phyloP scores from a whole-genome alignment of 2,113 vertebrate genomes.

The Platichthys stellatus region DNA sequence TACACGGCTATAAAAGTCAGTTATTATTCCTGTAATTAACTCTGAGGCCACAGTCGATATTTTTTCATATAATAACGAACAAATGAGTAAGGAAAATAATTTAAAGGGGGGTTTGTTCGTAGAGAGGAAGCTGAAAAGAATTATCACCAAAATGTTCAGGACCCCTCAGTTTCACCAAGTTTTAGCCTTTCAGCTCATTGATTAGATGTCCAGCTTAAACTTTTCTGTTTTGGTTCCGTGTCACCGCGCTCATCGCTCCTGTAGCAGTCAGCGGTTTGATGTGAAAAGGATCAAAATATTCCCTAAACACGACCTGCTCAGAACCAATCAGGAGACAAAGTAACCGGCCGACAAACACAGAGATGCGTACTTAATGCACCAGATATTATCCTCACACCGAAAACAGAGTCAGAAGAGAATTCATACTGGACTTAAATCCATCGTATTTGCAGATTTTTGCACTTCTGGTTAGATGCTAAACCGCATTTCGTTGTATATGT shows the following conservation, averaged over 20 bases:
- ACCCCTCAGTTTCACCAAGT: background rate
- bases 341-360: too few relatives aligned
- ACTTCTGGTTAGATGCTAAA: too few relatives aligned
- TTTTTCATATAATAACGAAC: background rate
- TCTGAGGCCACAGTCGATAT: background rate
- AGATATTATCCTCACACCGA: background rate
- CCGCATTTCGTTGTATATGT: too few relatives aligned
- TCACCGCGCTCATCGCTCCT: background rate
- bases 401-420: background rate
- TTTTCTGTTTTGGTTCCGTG: background rate
- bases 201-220: background rate
- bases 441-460: too few relatives aligned
- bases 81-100: background rate
- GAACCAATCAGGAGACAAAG: background rate
- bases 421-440: too few relatives aligned
- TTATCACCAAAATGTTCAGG: background rate
- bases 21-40: slow-evolving; percentile 2
- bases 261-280: background rate
- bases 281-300: too few relatives aligned
- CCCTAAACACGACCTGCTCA: background rate
- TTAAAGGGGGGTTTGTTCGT: too few relatives aligned
- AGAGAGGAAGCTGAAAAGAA: background rate
- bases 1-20: background rate
- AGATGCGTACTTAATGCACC: too few relatives aligned
- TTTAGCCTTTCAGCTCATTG: background rate